Conservation (phyloP, 2,797 vertebrate species). For the Mus caroli region DNA sequence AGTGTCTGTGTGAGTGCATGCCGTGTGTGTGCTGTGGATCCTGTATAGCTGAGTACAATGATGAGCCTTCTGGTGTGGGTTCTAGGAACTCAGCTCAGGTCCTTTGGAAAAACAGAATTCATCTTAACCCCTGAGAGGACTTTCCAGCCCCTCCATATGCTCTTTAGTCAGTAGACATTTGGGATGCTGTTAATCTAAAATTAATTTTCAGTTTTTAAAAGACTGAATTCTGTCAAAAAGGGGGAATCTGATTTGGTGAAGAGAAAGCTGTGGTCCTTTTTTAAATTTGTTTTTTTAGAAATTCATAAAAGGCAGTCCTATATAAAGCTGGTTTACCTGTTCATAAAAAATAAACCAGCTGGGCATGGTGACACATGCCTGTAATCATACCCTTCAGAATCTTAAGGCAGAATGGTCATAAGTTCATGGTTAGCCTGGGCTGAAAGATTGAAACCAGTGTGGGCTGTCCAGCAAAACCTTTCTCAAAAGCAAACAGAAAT, state of each 20-base stretch:
- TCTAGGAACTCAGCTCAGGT: not conserved
- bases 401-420: not conserved
- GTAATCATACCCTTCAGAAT: not conserved
- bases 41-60: not conserved
- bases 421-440: not conserved
- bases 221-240: slow-evolving; percentile 31
- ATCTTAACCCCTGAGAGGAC: not conserved
- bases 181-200: slow-evolving; percentile 4
- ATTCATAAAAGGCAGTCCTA: not conserved
- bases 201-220: slow-evolving; percentile 11
- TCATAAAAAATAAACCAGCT: not conserved
- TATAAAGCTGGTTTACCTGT: not conserved
- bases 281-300: not conserved
- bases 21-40: too few relatives aligned
- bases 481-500: not conserved
- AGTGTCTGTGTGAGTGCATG: not conserved
- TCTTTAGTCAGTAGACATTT: not conserved
- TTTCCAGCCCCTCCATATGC: not conserved
- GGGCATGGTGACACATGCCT: not conserved
- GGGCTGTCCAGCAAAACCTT: not conserved
- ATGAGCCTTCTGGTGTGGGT: not conserved
- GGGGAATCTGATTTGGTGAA: not conserved
- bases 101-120: not conserved
- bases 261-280: not conserved
- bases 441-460: not conserved